Evolutionary conservation across 1,140 invertebrate genomes (phyloP), one percentile per base, ranked within the genome.

Genomic region (Anastrepha ludens): DNA sequence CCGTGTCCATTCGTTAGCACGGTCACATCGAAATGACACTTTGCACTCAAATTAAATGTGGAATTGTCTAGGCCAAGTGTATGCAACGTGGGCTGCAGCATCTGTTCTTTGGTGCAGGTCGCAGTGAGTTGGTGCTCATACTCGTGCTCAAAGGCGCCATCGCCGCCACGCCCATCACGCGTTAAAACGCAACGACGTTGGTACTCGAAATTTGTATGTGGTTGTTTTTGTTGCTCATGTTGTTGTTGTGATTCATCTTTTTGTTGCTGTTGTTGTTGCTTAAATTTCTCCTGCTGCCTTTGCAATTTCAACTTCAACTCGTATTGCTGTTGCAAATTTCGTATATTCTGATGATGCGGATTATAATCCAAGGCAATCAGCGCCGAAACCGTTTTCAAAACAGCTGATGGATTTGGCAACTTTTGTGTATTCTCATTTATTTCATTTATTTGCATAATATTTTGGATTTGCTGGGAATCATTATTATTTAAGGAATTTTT

Each of bases 31-130:
- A 87, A 87, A 47, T 87, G 67, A 64, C 65, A 78, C 29, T 87
- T 87, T 39, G 64, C 50, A 87, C 74, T 86, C 50, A 88, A 86
- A 87, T 88, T 86, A 87, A 85, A 74, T 86, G 59, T 88, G 50
- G 87, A 86, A 87, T 88, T 88, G 64, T 88, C 60, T 64, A 88
- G 74, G 74, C 74, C 74, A 81, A 81, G 74, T 47, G 74, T 81
- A 87, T 88, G 87, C 88, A 87, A 87, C 62, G 20, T 85, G 65
- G 67, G 87, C 64, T 91, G 90, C 90, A 90, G 89, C 91, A 91
- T 92, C 91, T 92, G 91, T 92, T 92, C 90, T 92, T 92, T 91
- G 91, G 90, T 92, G 91, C 90, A 92, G 91, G 91, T 90, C 89
- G 90, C 89, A 86, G 88, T 90, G 90, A 91, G 90, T 90, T 92